phyloP scores from a whole-genome alignment of 2,888 invertebrate species.

The Polydrusus pterygomalis region DNA sequence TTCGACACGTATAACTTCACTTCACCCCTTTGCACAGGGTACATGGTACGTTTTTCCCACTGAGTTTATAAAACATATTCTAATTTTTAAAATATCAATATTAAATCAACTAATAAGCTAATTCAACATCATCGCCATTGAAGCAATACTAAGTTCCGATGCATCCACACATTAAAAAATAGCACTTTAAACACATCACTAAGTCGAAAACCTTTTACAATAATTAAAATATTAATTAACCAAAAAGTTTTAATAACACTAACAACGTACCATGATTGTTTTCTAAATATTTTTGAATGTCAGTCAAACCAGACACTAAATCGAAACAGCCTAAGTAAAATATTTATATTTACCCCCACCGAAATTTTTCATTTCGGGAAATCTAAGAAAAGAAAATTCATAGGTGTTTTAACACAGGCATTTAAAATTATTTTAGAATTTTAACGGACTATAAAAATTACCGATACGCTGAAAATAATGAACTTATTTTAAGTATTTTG shows the following conservation, averaged over 20 bases:
- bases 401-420: conserved; percentile 34
- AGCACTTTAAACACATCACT: neutral
- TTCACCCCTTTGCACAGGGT: too few relatives aligned
- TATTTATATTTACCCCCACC: conserved; percentile 53
- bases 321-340: conserved; percentile 46
- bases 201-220: neutral
- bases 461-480: conserved; percentile 42
- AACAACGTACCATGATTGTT: conserved; percentile 51
- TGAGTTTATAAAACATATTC: too few relatives aligned
- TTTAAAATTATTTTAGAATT: conserved; percentile 45
- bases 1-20: too few relatives aligned
- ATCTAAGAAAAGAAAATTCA: conserved; percentile 40
- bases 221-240: neutral
- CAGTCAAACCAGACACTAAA: conserved; percentile 51
- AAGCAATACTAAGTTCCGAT: too few relatives aligned
- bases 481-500: conserved; percentile 47
- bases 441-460: conserved; percentile 52
- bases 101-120: too few relatives aligned
- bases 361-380: conserved; percentile 14
- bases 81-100: too few relatives aligned
- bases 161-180: too few relatives aligned
- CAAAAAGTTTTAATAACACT: neutral
- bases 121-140: too few relatives aligned
- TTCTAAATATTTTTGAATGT: conserved; percentile 33
- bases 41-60: too few relatives aligned